These are phyloP conservation scores for Xiphophorus hellerii DNA, from an alignment of 2,113 vertebrate genomes.

Conservation along the genomic window DNA sequence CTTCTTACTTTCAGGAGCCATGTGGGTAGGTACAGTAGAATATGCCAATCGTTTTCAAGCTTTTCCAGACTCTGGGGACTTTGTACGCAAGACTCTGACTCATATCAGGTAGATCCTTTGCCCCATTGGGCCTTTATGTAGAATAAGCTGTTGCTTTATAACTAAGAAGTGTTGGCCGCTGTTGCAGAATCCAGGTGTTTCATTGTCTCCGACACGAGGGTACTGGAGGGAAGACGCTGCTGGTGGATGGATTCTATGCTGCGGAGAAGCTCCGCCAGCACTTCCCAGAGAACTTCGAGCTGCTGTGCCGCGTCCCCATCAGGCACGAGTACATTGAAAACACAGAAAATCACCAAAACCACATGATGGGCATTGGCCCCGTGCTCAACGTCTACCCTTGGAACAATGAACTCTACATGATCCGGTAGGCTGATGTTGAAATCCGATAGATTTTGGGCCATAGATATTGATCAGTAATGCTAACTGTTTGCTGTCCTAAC, in stretches of 20 bases:
- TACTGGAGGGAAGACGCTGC: conserved; percentile 88
- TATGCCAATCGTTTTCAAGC: no score
- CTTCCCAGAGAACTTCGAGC: conserved; percentile 83
- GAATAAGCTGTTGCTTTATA: neutral
- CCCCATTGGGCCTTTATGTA: neutral
- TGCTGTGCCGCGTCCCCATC: conserved; percentile 87
- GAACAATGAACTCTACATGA: conserved; percentile 93
- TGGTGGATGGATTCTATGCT: conserved; percentile 92
- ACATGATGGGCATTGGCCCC: conserved; percentile 89
- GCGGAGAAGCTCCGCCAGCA: conserved; percentile 83
- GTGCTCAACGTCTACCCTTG: conserved; percentile 90
- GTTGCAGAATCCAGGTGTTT: conserved; percentile 90
- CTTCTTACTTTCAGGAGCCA: conserved; percentile 94
- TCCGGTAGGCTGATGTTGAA: conserved; percentile 78
- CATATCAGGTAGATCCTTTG: no score
- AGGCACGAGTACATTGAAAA: conserved; percentile 90
- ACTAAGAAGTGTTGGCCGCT: neutral
- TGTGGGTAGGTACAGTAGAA: conserved; percentile 82
- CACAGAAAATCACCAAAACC: conserved; percentile 81
- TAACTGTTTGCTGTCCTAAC: neutral
- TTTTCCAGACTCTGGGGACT: no score
- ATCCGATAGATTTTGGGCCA: neutral
- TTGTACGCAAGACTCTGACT: no score
- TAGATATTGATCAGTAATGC: neutral
- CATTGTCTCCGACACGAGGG: conserved; percentile 94